Evolutionary conservation across 2,797 vertebrate species (phyloP), one percentile per base, ranked within the genome.

Genomic region (Staurois parvus): DNA sequence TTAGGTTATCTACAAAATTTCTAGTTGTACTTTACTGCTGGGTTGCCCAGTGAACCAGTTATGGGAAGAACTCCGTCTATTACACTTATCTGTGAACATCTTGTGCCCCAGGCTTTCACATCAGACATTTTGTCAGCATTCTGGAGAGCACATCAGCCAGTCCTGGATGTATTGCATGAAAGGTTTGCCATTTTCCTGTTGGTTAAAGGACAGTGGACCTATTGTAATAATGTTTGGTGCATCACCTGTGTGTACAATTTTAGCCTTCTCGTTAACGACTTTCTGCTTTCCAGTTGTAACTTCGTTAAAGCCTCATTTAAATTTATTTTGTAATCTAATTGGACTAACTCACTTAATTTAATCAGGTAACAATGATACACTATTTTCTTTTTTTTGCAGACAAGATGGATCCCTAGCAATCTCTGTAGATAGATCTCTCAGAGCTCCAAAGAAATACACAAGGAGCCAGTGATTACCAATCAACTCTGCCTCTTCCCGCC

Each of bases 321-420:
- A 8, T n/a, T 24, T 59, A 2, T 24, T 59, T 24, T 59, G 52
- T 59, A 24, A 59, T 8, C n/a, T 5, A 24, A 59, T 59, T 59
- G 13, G 17, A n/a, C 19, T 59, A 59, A 59, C 52, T 2, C 48
- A 19, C 48, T 59, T 59, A 59, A 13, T 59, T 24, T 24, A 59
- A 6, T 66, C 29, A 40, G 48, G 1, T 30, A 37, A 42, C n/a
- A 42, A n/a, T 34, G 5, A 17, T 40, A 1, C 19, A 6, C 24
- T 52, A 30, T 75, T 64, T 73, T n/a, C 68, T 52, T 52, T 52
- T 45, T 17, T 19, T 52, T 67, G 0, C 76, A 79, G 85, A 32
- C 56, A 79, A 24, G 19, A 87, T 87, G 85, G 76, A 87, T 59
- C 67, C 64, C 64, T 87, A 79, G 70, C 76, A 77, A 79, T 15